Evolutionary conservation across 1,140 invertebrate species (phyloP).

Genomic region (Drosophila sechellia): DNA sequence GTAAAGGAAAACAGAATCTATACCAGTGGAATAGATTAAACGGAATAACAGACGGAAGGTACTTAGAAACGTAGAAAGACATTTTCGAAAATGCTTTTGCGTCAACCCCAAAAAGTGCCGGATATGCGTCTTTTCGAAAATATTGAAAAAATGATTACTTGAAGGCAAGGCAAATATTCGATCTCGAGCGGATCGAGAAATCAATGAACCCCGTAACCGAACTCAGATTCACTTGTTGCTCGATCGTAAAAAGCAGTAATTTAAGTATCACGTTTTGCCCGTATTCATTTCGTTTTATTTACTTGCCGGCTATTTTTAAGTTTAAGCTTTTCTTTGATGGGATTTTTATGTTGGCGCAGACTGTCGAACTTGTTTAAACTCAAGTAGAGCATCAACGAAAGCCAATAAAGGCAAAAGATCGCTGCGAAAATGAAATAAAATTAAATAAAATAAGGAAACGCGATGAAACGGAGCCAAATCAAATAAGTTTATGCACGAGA

Average conservation of each 20-base stretch:
- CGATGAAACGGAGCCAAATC: conserved; percentile 1
- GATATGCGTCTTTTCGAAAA: conserved; percentile 57
- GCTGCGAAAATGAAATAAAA: conserved; percentile 23
- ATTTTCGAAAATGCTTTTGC: conserved; percentile 34
- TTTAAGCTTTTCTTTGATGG: conserved; percentile 44
- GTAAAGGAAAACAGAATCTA: conserved; percentile 20
- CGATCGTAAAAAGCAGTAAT: conserved; percentile 52
- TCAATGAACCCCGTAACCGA: conserved; percentile 51
- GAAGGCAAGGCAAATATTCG: not conserved
- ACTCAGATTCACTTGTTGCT: conserved; percentile 51
- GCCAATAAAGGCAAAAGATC: conserved; percentile 65
- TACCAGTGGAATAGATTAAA: conserved; percentile 15
- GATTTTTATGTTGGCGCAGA: conserved; percentile 37
- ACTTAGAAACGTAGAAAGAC: conserved; percentile 20
- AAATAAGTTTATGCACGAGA: conserved; percentile 21
- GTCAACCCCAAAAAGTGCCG: conserved; percentile 54
- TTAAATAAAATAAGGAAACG: not conserved
- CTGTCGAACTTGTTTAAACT: conserved; percentile 55
- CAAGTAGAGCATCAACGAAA: conserved; percentile 49
- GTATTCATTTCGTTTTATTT: conserved; percentile 57
- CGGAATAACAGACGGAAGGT: conserved; percentile 18
- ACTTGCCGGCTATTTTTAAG: conserved; percentile 43
- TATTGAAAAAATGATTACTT: not conserved
- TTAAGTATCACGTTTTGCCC: conserved; percentile 74
- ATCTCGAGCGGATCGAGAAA: too few species aligned